These are phyloP conservation scores for Hapalemur alaotrensis DNA, from an alignment of 2,797 vertebrate genomes.

Conservation along the genomic window DNA sequence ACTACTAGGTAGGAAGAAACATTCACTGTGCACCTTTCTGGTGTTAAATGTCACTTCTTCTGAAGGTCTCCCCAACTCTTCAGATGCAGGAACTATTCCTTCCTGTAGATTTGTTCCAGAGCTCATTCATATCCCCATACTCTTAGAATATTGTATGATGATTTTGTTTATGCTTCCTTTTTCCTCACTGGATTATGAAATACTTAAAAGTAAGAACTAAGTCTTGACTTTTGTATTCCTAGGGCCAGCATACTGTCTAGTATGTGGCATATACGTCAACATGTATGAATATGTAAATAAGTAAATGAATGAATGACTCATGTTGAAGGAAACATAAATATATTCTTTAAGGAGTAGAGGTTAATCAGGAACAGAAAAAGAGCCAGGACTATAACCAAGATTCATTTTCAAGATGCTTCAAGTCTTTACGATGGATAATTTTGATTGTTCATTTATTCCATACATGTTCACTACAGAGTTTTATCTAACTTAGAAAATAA, in stretches of 20 bases:
- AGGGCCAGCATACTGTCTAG: neutral
- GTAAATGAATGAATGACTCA: neutral
- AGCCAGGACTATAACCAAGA: neutral
- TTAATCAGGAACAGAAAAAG: slow-evolving; percentile 3
- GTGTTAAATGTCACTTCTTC: neutral
- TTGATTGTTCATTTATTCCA: neutral
- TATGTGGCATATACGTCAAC: neutral
- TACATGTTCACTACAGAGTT: neutral
- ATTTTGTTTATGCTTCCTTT: neutral
- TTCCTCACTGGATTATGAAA: neutral
- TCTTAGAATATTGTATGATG: neutral
- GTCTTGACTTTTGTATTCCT: neutral
- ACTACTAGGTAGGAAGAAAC: neutral
- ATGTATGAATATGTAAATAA: neutral
- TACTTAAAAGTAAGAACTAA: neutral
- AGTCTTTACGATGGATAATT: neutral
- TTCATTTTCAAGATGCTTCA: neutral
- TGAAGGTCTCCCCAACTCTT: neutral
- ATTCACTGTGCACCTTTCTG: neutral
- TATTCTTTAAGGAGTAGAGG: neutral
- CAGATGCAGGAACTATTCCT: neutral
- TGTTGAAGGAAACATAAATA: neutral
- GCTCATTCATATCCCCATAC: neutral
- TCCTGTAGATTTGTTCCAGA: neutral
- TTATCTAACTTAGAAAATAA: slow-evolving; percentile 26